phyloP scores from a whole-genome alignment of 2,888 invertebrate species.

The Salticus scenicus region DNA sequence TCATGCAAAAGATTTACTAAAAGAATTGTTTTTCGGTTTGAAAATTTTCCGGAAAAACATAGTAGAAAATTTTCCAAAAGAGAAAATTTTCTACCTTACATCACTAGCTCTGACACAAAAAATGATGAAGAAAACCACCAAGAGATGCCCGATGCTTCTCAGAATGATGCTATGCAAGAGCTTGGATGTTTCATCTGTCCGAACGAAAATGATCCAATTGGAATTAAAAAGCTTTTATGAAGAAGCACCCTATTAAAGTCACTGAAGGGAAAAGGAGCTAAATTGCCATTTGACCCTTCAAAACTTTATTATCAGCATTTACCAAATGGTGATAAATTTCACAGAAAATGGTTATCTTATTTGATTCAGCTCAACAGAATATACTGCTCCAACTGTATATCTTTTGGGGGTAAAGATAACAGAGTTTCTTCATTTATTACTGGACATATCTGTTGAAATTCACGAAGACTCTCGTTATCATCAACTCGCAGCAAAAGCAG shows the following conservation, averaged over 20 bases:
- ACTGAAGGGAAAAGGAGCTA: background rate
- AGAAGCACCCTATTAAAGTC: background rate
- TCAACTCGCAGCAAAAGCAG: conserved; percentile 6
- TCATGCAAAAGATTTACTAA: too few species aligned
- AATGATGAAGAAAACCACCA: too few species aligned
- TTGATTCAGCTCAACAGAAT: background rate
- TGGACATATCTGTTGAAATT: conserved; percentile 16
- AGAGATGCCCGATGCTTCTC: background rate
- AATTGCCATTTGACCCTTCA: too few species aligned
- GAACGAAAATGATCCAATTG: too few species aligned
- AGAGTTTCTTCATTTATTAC: conserved; percentile 7
- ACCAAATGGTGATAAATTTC: conserved; percentile 6
- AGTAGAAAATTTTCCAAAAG: too few species aligned
- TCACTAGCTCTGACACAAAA: too few species aligned
- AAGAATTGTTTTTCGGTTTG: too few species aligned
- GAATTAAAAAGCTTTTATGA: conserved; percentile 15
- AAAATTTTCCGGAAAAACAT: too few species aligned
- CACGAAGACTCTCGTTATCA: background rate
- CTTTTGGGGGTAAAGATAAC: conserved; percentile 13
- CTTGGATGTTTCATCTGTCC: too few species aligned
- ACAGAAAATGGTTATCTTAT: conserved; percentile 6
- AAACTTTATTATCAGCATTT: background rate
- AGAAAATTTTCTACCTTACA: too few species aligned
- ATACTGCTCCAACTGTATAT: background rate
- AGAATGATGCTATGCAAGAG: background rate